These are phyloP conservation scores for Lamprotornis superbus DNA, from an alignment of 2,113 vertebrate species.

Conservation along the genomic window DNA sequence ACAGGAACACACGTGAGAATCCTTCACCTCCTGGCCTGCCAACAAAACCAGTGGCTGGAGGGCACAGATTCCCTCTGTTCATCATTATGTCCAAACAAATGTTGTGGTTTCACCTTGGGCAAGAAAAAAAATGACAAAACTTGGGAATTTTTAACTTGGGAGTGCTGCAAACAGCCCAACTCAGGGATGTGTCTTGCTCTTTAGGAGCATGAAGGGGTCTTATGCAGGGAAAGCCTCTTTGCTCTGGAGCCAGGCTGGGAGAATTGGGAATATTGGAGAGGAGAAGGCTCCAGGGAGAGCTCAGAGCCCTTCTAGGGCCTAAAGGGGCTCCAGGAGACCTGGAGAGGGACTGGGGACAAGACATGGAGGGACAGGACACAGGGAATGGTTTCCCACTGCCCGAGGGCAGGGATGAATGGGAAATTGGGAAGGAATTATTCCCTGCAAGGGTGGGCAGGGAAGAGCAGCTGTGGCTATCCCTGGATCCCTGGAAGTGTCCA, in stretches of 20 bases:
- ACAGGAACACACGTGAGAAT: not conserved
- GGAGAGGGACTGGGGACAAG: not conserved
- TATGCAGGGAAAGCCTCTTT: not conserved
- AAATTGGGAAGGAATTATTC: not conserved
- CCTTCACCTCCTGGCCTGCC: not conserved
- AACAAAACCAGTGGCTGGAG: not conserved
- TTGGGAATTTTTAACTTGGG: not conserved
- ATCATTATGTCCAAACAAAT: not conserved
- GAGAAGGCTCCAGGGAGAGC: not conserved
- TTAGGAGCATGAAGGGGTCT: accelerated
- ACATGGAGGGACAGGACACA: not conserved
- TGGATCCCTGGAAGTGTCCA: not conserved
- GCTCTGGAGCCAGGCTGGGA: not conserved
- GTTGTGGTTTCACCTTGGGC: not conserved
- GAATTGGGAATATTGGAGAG: not conserved
- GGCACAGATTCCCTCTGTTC: not conserved
- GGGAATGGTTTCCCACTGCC: not conserved
- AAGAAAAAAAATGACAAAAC: not conserved
- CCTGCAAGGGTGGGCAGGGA: accelerated
- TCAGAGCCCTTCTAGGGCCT: not conserved
- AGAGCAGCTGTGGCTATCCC: not conserved
- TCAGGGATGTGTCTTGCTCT: not conserved
- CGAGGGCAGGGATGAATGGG: not conserved
- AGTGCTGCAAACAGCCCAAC: not conserved
- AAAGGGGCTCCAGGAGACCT: not conserved